Conservation (phyloP, 2,797 vertebrate species). For the Allobates femoralis region DNA sequence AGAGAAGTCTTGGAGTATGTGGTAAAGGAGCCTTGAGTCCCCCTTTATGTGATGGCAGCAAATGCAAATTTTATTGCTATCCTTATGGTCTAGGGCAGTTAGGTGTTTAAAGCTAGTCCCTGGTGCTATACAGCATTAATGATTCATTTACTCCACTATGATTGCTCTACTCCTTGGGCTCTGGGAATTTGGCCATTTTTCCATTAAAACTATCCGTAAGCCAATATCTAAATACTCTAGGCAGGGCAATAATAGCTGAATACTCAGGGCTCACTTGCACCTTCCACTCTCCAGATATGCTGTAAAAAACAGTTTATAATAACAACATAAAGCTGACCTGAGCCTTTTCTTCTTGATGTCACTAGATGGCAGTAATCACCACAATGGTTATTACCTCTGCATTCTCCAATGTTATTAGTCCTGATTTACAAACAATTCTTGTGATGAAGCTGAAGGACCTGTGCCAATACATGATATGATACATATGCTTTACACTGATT, state of each 20-base stretch:
- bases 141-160: neutral
- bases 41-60: too few relatives aligned
- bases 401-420: too few relatives aligned
- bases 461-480: neutral
- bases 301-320: neutral
- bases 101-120: neutral
- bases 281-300: neutral
- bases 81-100: neutral
- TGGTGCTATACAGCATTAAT: neutral
- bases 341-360: neutral
- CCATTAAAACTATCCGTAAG: too few relatives aligned
- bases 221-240: too few relatives aligned
- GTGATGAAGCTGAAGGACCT: neutral
- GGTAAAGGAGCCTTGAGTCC: too few relatives aligned
- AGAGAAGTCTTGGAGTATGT: too few relatives aligned
- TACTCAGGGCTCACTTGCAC: too few relatives aligned
- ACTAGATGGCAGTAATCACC: slow-evolving; percentile 46
- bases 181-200: too few relatives aligned
- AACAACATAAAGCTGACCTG: neutral
- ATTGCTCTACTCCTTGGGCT: neutral
- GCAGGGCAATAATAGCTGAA: too few relatives aligned
- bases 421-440: too few relatives aligned
- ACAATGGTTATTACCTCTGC: neutral
- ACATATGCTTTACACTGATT: neutral
- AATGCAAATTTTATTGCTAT: too few relatives aligned